phyloP scores from a whole-genome alignment of 2,113 vertebrate genomes.

The Capreolus pygargus region DNA sequence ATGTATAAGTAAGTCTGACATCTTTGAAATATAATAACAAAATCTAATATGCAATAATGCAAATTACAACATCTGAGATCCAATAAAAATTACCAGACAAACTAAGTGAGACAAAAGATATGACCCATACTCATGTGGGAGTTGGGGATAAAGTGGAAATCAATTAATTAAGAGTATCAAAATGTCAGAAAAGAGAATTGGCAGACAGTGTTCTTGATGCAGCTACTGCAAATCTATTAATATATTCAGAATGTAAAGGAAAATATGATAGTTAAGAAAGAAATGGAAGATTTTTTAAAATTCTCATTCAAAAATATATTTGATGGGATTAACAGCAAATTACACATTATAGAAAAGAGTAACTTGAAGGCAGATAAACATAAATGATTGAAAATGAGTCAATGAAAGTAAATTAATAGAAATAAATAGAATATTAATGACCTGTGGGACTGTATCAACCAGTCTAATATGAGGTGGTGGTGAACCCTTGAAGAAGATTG shows the following conservation, averaged over 20 bases:
- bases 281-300: neutral
- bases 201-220: neutral
- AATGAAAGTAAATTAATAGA: neutral
- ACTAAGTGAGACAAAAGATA: neutral
- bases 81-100: neutral
- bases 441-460: neutral
- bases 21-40: neutral
- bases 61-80: neutral
- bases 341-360: neutral
- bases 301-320: neutral
- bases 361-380: neutral
- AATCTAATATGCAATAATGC: neutral
- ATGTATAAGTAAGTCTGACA: neutral
- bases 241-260: neutral
- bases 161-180: neutral
- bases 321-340: neutral
- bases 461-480: neutral
- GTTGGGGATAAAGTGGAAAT: neutral
- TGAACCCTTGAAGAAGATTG: neutral
- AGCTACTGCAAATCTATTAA: neutral
- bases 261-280: neutral
- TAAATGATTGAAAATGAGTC: neutral
- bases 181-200: neutral
- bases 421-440: neutral
- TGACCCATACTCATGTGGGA: neutral